Evolutionary conservation across 53 echinoderm and acorn worm species (phyloP).

Genomic region (Astropecten irregularis): DNA sequence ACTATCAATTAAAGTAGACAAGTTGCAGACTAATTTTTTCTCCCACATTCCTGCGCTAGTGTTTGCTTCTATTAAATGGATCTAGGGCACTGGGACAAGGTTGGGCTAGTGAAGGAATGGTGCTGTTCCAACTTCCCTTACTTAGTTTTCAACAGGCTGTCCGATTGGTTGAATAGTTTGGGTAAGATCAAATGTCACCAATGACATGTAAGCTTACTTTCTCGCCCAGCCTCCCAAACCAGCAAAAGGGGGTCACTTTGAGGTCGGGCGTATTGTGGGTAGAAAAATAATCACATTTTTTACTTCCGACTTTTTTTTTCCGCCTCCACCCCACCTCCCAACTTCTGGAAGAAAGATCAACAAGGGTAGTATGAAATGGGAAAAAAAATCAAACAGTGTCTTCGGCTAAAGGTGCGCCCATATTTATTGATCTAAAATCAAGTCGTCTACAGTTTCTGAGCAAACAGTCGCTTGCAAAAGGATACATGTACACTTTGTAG

Average conservation of each 20-base stretch:
- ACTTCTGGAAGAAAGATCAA: background rate
- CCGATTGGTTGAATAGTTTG: slow-evolving; percentile 28
- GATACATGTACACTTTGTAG: slow-evolving; percentile 23
- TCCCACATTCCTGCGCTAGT: too few relatives aligned
- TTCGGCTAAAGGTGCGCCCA: slow-evolving; percentile 19
- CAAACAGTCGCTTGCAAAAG: slow-evolving; percentile 45
- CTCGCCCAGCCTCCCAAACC: background rate
- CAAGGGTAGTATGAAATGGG: background rate
- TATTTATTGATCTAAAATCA: slow-evolving; percentile 53
- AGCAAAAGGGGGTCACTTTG: background rate
- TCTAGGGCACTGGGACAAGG: background rate
- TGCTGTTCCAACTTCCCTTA: background rate
- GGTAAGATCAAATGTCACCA: slow-evolving; percentile 27
- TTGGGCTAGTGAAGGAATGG: background rate
- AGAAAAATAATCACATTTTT: slow-evolving; percentile 50
- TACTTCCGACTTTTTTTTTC: slow-evolving; percentile 9
- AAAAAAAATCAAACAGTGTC: background rate
- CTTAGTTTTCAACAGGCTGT: slow-evolving; percentile 5
- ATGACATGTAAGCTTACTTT: slow-evolving; percentile 18
- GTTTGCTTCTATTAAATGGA: too few relatives aligned
- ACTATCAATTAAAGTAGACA: too few relatives aligned
- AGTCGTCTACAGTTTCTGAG: slow-evolving; percentile 31
- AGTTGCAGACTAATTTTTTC: too few relatives aligned
- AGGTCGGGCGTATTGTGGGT: slow-evolving; percentile 21
- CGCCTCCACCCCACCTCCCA: background rate